Evolutionary conservation across 2,113 vertebrate genomes (phyloP).

Genomic region (Callocephalon fimbriatum): DNA sequence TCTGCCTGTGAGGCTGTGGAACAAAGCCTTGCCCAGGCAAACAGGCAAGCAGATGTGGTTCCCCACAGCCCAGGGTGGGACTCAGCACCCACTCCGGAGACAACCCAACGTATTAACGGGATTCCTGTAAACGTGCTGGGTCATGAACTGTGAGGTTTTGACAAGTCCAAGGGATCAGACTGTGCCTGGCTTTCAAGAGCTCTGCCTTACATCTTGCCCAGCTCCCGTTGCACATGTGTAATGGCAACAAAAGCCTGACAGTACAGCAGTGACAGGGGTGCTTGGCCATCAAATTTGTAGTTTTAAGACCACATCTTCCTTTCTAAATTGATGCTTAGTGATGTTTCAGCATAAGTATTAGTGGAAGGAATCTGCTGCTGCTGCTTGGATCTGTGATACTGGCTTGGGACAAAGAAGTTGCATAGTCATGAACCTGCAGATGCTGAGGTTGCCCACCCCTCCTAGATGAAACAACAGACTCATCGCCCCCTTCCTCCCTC

Average conservation of each 20-base stretch:
- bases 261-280: not conserved
- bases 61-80: not conserved
- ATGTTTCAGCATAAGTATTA: not conserved
- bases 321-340: not conserved
- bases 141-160: not conserved
- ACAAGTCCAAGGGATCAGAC: not conserved
- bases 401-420: not conserved
- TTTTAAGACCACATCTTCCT: not conserved
- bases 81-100: not conserved
- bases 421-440: not conserved
- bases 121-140: rapidly evolving
- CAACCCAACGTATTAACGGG: rapidly evolving
- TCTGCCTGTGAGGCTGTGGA: not conserved
- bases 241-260: not conserved
- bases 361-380: not conserved
- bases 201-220: not conserved
- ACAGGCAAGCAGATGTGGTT: not conserved
- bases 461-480: not conserved
- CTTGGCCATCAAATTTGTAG: not conserved
- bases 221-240: rapidly evolving
- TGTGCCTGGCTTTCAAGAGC: not conserved
- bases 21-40: not conserved
- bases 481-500: not conserved
- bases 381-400: not conserved
- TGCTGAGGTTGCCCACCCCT: not conserved